Conservation (phyloP, 2,888 invertebrate genomes). For the Cerastis leucographa region DNA sequence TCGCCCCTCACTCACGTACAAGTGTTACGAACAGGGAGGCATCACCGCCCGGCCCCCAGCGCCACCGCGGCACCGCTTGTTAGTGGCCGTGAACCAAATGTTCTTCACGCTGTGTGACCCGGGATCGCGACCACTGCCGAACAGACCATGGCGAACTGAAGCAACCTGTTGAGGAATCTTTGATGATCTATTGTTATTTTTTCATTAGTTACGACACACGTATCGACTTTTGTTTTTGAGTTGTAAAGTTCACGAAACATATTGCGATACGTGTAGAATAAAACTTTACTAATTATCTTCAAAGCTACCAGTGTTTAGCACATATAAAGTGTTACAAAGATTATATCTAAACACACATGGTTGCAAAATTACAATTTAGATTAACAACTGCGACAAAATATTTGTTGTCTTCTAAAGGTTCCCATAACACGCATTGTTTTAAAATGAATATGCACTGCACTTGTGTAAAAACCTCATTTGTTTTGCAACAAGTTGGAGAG, state of each 20-base stretch:
- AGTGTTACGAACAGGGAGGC: constrained; percentile 57
- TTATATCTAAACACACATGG: constrained; percentile 70
- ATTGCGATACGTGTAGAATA: constrained; percentile 22
- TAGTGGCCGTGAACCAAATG: constrained; percentile 85
- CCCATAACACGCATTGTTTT: constrained; percentile 85
- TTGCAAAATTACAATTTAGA: constrained; percentile 82
- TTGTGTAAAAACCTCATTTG: constrained; percentile 83
- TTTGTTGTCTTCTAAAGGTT: constrained; percentile 79
- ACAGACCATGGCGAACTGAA: constrained; percentile 76
- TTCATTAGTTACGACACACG: constrained; percentile 81
- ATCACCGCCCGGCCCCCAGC: not conserved
- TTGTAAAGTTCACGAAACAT: constrained; percentile 51
- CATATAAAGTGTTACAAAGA: constrained; percentile 46
- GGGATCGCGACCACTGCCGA: constrained; percentile 71
- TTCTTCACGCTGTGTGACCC: constrained; percentile 82
- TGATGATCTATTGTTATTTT: constrained; percentile 88
- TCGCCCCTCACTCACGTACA: constrained; percentile 66
- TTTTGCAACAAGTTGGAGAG: constrained; percentile 75
- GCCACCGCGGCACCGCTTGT: constrained; percentile 33
- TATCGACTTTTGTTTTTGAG: constrained; percentile 65
- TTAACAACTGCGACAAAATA: constrained; percentile 76
- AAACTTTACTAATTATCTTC: constrained; percentile 1
- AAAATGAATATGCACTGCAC: constrained; percentile 76
- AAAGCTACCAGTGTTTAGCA: constrained; percentile 8
- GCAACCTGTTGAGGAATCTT: constrained; percentile 79